Evolutionary conservation across 2,888 invertebrate species (phyloP).

Genomic region (Crossocerus cetratus): DNA sequence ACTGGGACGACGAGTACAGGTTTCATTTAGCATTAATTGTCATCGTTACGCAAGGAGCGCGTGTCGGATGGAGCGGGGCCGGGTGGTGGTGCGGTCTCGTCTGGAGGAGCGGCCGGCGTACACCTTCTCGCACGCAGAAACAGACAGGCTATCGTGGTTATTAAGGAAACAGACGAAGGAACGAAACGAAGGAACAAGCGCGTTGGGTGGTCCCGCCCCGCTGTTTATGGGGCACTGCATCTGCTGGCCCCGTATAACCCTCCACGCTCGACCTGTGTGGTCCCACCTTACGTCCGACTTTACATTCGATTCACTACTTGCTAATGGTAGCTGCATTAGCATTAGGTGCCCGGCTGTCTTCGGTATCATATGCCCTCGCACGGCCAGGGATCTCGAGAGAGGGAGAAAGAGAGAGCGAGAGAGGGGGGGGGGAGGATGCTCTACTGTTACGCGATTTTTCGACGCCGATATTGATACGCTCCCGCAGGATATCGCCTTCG

Average conservation of each 20-base stretch:
- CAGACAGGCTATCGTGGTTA: constrained; percentile 69
- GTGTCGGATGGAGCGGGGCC: no score
- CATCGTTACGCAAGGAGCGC: no score
- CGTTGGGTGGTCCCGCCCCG: constrained; percentile 74
- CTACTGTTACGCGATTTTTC: constrained; percentile 56
- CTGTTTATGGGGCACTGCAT: constrained; percentile 76
- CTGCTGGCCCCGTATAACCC: constrained; percentile 71
- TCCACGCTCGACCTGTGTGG: constrained; percentile 72
- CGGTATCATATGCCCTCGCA: constrained; percentile 34
- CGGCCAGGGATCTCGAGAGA: background rate
- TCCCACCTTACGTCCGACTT: constrained; percentile 71
- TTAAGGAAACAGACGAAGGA: constrained; percentile 73
- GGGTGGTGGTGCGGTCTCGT: background rate
- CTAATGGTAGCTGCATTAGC: constrained; percentile 72
- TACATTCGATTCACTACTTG: constrained; percentile 74
- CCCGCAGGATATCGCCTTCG: no score
- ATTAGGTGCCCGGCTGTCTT: constrained; percentile 54
- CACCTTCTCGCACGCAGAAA: constrained; percentile 50
- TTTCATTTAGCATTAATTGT: no score
- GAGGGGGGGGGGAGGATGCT: background rate
- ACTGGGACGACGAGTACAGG: no score
- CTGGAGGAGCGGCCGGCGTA: constrained; percentile 2
- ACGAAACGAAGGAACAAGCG: constrained; percentile 62
- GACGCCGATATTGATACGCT: constrained; percentile 24
- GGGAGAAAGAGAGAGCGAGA: no score